phyloP scores from a whole-genome alignment of 2,113 vertebrate species.

The Percopsis transmontana region DNA sequence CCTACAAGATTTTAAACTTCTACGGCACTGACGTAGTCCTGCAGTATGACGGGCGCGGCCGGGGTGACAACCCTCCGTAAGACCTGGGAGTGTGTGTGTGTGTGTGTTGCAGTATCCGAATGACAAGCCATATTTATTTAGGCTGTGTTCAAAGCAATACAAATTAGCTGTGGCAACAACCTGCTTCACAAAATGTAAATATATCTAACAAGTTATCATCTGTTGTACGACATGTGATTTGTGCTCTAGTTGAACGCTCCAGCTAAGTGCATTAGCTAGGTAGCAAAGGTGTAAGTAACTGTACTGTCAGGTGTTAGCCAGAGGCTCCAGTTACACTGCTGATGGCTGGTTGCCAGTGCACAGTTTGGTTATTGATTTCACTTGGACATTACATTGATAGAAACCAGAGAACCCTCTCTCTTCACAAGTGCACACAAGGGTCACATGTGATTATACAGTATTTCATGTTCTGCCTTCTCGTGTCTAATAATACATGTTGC shows the following conservation, averaged over 20 bases:
- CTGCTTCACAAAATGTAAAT: no score
- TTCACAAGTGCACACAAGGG: conserved; percentile 1
- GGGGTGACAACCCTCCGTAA: conserved; percentile 95
- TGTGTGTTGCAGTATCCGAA: background rate
- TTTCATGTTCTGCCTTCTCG: background rate
- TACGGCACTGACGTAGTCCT: conserved; percentile 91
- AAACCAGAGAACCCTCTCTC: conserved; percentile 24
- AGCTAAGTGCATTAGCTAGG: background rate
- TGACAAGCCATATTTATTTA: background rate
- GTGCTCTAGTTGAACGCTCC: conserved; percentile 7
- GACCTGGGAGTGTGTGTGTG: conserved; percentile 56
- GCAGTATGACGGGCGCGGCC: conserved; percentile 86
- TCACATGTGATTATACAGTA: background rate
- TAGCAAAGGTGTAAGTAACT: conserved; percentile 52
- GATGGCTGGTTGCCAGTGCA: conserved; percentile 59
- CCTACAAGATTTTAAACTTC: conserved; percentile 89
- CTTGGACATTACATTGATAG: conserved; percentile 35
- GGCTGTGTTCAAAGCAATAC: no score
- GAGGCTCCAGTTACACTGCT: conserved; percentile 46
- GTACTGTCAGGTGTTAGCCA: conserved; percentile 54
- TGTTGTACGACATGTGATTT: background rate
- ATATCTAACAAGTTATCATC: background rate
- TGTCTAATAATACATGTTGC: conserved; percentile 10
- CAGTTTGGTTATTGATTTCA: conserved; percentile 61
- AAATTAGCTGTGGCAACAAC: no score